Percentiles rank a stretch among this genome's conserved stretches.
Conservation (phyloP, 2,888 invertebrate genomes). For the Aleiodes alternator region DNA sequence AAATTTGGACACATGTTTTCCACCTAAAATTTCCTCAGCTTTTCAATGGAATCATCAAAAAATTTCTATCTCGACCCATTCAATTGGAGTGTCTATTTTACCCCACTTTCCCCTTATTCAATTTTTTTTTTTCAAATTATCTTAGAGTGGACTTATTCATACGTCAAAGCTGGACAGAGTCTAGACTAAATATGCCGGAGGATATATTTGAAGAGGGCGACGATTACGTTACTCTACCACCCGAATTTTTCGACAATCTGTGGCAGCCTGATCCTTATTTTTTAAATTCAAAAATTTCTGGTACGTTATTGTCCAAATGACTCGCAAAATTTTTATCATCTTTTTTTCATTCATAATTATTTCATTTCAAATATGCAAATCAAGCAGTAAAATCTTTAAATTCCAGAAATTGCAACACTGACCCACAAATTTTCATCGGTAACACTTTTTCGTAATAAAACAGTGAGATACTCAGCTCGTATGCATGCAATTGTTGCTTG, state of each 20-base stretch:
- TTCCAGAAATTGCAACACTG: conserved; percentile 86
- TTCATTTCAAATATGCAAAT: no score
- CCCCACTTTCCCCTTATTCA: no score
- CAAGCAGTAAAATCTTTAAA: neutral
- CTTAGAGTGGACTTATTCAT: conserved; percentile 90
- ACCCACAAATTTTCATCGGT: conserved; percentile 90
- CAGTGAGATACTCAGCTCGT: conserved; percentile 86
- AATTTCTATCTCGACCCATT: no score
- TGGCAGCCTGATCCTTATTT: conserved; percentile 94
- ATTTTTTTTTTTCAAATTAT: no score
- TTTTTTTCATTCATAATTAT: neutral
- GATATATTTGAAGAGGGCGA: conserved; percentile 89
- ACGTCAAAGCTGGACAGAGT: conserved; percentile 87
- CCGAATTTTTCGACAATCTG: conserved; percentile 88
- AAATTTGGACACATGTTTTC: no score
- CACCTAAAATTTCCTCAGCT: no score
- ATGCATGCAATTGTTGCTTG: conserved; percentile 92
- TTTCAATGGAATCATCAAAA: no score
- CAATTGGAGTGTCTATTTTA: no score
- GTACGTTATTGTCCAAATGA: conserved; percentile 73
- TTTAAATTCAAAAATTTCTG: conserved; percentile 89
- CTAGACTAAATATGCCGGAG: conserved; percentile 84
- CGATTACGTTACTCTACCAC: conserved; percentile 87
- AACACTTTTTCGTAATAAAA: conserved; percentile 87
- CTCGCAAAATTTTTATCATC: no score